Conservation (phyloP, 2,888 invertebrate genomes). For the Noctua comes region DNA sequence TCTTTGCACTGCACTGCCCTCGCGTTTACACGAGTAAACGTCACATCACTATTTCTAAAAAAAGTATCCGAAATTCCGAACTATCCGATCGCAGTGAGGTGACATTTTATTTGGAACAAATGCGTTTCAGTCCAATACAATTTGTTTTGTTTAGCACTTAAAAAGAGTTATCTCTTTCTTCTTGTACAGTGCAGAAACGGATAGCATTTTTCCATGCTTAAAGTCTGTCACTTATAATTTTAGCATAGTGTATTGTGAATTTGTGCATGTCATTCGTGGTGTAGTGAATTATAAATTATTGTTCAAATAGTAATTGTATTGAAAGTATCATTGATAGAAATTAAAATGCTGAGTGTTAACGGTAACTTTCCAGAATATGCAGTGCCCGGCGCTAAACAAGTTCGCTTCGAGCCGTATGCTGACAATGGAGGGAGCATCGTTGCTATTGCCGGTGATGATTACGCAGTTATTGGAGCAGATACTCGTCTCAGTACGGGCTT, state of each 20-base stretch:
- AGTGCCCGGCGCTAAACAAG: slow-evolving; percentile 88
- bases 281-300: slow-evolving; percentile 36
- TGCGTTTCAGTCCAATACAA: neutral
- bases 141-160: neutral
- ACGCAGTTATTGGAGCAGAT: slow-evolving; percentile 98
- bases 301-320: slow-evolving; percentile 11
- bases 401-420: slow-evolving; percentile 88
- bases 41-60: too few relatives aligned
- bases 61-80: too few relatives aligned
- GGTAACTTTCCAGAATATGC: slow-evolving; percentile 87
- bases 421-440: slow-evolving; percentile 95
- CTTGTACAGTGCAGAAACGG: slow-evolving; percentile 2
- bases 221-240: too few relatives aligned
- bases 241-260: slow-evolving; percentile 42
- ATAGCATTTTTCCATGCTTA: slow-evolving; percentile 13
- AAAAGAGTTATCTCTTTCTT: neutral
- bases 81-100: slow-evolving; percentile 30
- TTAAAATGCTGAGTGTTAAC: slow-evolving; percentile 80
- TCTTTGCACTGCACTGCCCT: too few relatives aligned
- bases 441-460: slow-evolving; percentile 98
- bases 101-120: slow-evolving; percentile 33
- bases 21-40: too few relatives aligned
- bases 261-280: slow-evolving; percentile 80
- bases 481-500: slow-evolving; percentile 97
- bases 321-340: slow-evolving; percentile 38